phyloP scores from a whole-genome alignment of 1,140 invertebrate species.

The Heliconius congener region DNA sequence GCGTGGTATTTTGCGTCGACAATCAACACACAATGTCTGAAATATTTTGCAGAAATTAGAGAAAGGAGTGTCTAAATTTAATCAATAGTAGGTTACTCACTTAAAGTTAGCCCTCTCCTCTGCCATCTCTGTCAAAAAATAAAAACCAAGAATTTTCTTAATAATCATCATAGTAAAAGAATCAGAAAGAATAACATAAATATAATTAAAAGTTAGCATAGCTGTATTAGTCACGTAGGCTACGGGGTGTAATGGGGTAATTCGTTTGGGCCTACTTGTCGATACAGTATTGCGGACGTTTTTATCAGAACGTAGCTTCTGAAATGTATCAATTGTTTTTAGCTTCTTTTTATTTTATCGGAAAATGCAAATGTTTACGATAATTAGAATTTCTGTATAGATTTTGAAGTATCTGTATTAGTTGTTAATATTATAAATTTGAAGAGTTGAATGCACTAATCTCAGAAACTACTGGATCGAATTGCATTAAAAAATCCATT shows the following conservation, averaged over 20 bases:
- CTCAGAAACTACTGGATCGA: too few relatives aligned
- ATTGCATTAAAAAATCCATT: too few relatives aligned
- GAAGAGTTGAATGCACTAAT: too few relatives aligned
- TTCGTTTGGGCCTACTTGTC: slow-evolving; percentile 31
- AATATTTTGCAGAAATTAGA: too few relatives aligned
- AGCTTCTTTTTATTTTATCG: slow-evolving; percentile 14
- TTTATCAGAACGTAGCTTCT: slow-evolving; percentile 19
- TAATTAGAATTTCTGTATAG: background rate
- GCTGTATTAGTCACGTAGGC: background rate
- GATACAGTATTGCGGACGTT: slow-evolving; percentile 31
- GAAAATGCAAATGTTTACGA: background rate
- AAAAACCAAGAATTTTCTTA: too few relatives aligned
- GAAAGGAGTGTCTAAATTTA: too few relatives aligned
- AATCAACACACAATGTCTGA: too few relatives aligned
- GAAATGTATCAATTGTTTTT: slow-evolving; percentile 23
- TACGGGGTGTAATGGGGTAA: slow-evolving; percentile 22
- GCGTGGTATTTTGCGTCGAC: too few relatives aligned
- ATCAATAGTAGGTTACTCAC: too few relatives aligned
- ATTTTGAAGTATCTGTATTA: background rate
- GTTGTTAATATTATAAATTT: background rate
- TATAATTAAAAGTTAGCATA: background rate
- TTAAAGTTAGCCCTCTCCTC: too few relatives aligned
- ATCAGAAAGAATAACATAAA: background rate
- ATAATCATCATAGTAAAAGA: too few relatives aligned
- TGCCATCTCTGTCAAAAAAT: too few relatives aligned